These are phyloP conservation scores for Moxostoma hubbsi DNA, from an alignment of 2,797 vertebrate genomes.

Conservation along the genomic window DNA sequence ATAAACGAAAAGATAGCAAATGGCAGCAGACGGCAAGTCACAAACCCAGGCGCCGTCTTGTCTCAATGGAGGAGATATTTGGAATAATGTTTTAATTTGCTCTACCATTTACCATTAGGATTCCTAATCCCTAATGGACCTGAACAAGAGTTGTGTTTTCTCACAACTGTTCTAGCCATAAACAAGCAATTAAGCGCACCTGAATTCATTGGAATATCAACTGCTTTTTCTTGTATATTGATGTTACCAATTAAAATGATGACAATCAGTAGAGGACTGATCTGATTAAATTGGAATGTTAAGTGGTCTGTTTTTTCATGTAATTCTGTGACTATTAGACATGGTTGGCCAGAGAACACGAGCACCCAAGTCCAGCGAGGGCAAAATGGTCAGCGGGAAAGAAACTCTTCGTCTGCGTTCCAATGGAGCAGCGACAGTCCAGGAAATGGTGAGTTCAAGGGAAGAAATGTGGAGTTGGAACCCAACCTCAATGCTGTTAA, in stretches of 20 bases:
- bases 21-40: no score
- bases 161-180: neutral
- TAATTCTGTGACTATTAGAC: constrained; percentile 72
- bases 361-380: constrained; percentile 83
- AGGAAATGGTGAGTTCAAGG: constrained; percentile 86
- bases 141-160: no score
- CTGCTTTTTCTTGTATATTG: neutral
- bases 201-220: neutral
- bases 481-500: no score
- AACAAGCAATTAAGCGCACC: neutral
- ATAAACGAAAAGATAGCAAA: no score
- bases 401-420: constrained; percentile 90
- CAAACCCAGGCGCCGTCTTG: no score
- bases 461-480: neutral
- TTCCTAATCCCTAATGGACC: neutral
- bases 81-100: no score
- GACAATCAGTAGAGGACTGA: neutral
- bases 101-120: no score
- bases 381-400: constrained; percentile 82
- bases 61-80: no score
- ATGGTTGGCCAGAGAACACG: constrained; percentile 93
- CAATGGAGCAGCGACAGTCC: constrained; percentile 83
- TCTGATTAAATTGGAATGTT: neutral
- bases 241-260: neutral
- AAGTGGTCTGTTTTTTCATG: neutral